Percentiles rank a stretch among this genome's conserved stretches.
Evolutionary conservation across 2,888 invertebrate genomes (phyloP).

Genomic region (Lasioglossum zephyrum): DNA sequence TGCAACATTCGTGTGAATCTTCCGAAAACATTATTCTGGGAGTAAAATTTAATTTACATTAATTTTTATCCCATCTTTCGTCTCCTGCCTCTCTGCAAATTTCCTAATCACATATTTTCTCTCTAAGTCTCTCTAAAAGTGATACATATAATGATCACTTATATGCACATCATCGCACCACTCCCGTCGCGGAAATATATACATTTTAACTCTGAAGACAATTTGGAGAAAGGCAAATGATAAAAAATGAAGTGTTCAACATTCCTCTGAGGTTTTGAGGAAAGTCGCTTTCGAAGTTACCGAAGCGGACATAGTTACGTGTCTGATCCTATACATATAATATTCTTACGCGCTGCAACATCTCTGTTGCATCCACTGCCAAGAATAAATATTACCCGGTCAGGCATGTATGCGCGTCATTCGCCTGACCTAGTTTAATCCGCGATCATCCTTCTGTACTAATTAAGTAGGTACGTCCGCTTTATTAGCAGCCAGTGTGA

Average conservation of each 20-base stretch:
- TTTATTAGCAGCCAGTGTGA: conserved; percentile 52
- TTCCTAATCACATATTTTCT: not conserved
- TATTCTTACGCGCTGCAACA: not conserved
- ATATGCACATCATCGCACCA: too few species aligned
- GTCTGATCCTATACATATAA: not conserved
- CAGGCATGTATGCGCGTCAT: conserved; percentile 69
- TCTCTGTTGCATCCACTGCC: conserved; percentile 52
- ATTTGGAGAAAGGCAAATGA: not conserved
- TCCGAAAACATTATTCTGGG: not conserved
- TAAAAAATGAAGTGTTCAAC: not conserved
- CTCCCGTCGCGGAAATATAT: too few species aligned
- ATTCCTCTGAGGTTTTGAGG: not conserved
- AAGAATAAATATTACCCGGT: conserved; percentile 73
- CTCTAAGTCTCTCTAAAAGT: too few species aligned
- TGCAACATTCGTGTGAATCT: not conserved
- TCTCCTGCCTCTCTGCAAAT: not conserved
- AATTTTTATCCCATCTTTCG: not conserved
- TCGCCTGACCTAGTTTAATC: conserved; percentile 75
- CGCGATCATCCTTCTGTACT: conserved; percentile 69
- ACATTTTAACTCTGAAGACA: too few species aligned
- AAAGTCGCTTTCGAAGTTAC: not conserved
- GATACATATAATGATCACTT: too few species aligned
- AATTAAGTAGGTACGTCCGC: conserved; percentile 71
- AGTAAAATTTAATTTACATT: not conserved
- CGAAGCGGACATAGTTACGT: not conserved